Evolutionary conservation across 1,140 invertebrate genomes (phyloP).

Genomic region (Drusus annulatus): DNA sequence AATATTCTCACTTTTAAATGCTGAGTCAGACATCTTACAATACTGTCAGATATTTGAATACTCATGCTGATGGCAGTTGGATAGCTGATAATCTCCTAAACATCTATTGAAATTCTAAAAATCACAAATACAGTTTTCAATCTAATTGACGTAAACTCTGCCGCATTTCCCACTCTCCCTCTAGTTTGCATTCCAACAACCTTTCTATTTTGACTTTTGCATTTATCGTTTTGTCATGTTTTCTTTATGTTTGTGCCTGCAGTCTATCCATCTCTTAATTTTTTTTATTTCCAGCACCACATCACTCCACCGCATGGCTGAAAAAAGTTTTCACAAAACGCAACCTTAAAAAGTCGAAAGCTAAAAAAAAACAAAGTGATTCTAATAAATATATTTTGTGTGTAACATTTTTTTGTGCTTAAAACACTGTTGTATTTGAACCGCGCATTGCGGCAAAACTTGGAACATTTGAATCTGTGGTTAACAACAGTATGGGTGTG

Average conservation of each 20-base stretch:
- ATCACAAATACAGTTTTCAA: too few species aligned
- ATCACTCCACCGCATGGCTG: slow-evolving; percentile 57
- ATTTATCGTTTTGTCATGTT: slow-evolving; percentile 15
- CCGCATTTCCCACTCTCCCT: background rate
- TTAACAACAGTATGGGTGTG: too few species aligned
- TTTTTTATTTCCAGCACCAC: slow-evolving; percentile 57
- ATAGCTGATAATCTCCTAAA: too few species aligned
- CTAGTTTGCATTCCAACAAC: background rate
- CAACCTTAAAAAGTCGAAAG: slow-evolving; percentile 16
- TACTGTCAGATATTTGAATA: too few species aligned
- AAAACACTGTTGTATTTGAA: background rate
- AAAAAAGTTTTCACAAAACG: slow-evolving; percentile 49
- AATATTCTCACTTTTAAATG: too few species aligned
- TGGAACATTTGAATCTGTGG: too few species aligned
- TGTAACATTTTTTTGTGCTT: slow-evolving; percentile 25
- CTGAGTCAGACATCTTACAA: too few species aligned
- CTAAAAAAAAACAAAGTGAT: slow-evolving; percentile 12
- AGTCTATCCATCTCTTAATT: slow-evolving; percentile 54
- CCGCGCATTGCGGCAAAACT: too few species aligned
- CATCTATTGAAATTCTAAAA: too few species aligned
- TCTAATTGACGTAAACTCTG: slow-evolving; percentile 6
- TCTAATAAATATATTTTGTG: background rate
- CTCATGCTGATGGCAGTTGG: too few species aligned
- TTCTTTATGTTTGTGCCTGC: slow-evolving; percentile 23
- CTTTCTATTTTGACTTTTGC: slow-evolving; percentile 2